Conservation (phyloP, 2,888 invertebrate species). For the Nematopogon swammerdamellus region DNA sequence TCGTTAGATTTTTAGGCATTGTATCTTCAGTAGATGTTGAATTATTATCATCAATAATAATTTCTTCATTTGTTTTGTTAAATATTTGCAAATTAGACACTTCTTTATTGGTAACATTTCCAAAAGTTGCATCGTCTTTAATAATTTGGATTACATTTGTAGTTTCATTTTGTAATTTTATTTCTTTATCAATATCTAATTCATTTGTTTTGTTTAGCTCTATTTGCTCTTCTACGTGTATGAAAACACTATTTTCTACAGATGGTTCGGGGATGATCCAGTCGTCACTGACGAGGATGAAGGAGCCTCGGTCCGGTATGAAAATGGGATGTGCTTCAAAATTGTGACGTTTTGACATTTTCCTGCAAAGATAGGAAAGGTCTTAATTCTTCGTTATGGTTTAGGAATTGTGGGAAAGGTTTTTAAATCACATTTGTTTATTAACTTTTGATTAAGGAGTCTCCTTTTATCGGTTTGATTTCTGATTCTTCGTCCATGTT, state of each 20-base stretch:
- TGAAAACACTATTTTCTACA: background rate
- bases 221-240: no score
- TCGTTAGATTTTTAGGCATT: no score
- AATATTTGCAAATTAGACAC: no score
- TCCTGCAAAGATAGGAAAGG: background rate
- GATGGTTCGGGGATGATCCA: background rate
- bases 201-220: no score
- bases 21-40: no score
- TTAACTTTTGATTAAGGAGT: background rate
- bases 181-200: background rate
- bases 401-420: background rate
- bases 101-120: no score
- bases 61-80: no score
- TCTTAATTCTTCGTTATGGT: background rate
- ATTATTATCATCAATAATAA: no score
- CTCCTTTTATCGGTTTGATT: background rate
- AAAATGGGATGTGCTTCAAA: background rate
- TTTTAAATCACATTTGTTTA: background rate
- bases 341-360: background rate
- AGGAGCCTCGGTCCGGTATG: background rate
- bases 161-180: background rate
- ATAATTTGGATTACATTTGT: no score
- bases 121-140: no score
- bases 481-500: background rate
- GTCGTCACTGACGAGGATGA: background rate